Evolutionary conservation across 2,888 invertebrate genomes (phyloP).

Genomic region (Calliphora vomitoria): DNA sequence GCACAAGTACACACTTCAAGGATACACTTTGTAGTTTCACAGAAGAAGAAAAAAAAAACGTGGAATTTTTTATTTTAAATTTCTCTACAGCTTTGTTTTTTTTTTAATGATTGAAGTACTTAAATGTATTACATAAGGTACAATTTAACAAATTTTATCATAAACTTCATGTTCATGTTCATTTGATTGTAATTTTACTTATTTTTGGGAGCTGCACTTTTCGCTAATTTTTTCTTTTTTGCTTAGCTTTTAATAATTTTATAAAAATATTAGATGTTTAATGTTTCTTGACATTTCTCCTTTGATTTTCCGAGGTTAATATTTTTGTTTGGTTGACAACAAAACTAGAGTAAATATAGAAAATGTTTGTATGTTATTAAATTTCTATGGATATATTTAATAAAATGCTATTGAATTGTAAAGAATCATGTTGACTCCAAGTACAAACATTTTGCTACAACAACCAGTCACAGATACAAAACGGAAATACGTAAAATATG

Average conservation of each 20-base stretch:
- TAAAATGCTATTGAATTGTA: constrained; percentile 20
- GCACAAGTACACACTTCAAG: not conserved
- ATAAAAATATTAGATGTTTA: not conserved
- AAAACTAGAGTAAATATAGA: constrained; percentile 4
- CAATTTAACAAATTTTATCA: too few species aligned
- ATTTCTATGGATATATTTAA: constrained; percentile 33
- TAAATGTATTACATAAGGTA: too few species aligned
- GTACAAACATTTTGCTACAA: constrained; percentile 25
- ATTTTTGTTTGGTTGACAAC: not conserved
- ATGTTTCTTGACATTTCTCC: not conserved
- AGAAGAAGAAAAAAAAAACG: too few species aligned
- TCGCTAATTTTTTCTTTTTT: too few species aligned
- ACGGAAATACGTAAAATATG: constrained; percentile 45
- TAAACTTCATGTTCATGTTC: too few species aligned
- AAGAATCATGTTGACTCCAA: constrained; percentile 16
- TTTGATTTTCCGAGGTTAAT: constrained; percentile 11
- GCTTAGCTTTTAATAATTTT: not conserved
- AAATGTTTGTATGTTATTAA: constrained; percentile 31
- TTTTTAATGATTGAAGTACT: too few species aligned
- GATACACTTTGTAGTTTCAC: too few species aligned
- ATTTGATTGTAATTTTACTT: too few species aligned
- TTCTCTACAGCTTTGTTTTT: too few species aligned
- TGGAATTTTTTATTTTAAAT: too few species aligned
- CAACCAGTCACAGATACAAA: constrained; percentile 31
- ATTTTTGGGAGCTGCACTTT: too few species aligned